Percentiles rank a stretch among this genome's conserved stretches.
These are phyloP conservation scores for Apamea sordens DNA, from an alignment of 2,888 invertebrate species.

Conservation along the genomic window DNA sequence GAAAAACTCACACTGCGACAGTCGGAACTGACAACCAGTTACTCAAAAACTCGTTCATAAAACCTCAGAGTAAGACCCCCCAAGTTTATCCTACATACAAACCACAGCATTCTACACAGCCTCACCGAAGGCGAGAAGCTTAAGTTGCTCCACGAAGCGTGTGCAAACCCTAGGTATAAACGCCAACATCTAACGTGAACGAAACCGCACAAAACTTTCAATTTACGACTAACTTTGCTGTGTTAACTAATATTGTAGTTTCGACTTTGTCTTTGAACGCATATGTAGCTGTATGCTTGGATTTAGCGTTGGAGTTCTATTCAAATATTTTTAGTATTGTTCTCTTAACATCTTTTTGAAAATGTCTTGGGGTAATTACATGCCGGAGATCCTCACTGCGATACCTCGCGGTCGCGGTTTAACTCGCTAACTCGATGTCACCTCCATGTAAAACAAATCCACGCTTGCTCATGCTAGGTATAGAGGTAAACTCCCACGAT, in stretches of 20 bases:
- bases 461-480: too few relatives aligned
- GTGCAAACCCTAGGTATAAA: slow-evolving; percentile 36
- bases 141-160: slow-evolving; percentile 36
- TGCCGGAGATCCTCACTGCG: too few relatives aligned
- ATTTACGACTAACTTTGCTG: slow-evolving; percentile 43
- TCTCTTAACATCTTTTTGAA: background rate
- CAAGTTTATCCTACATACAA: slow-evolving; percentile 5
- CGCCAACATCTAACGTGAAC: slow-evolving; percentile 39
- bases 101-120: slow-evolving; percentile 4
- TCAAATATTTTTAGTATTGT: too few relatives aligned
- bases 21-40: background rate
- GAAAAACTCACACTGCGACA: background rate
- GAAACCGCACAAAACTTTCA: slow-evolving; percentile 50
- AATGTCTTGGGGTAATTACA: too few relatives aligned
- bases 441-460: too few relatives aligned
- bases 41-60: background rate
- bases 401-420: too few relatives aligned
- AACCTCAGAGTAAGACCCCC: background rate
- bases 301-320: slow-evolving; percentile 9
- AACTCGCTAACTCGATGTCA: too few relatives aligned
- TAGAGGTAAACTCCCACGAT: too few relatives aligned
- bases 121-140: slow-evolving; percentile 25
- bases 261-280: slow-evolving; percentile 23
- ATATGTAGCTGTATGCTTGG: background rate
- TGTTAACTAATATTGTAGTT: slow-evolving; percentile 53